Evolutionary conservation across 2,888 invertebrate genomes (phyloP), one percentile per base, ranked within the genome.

Genomic region (Aplocera efformata): DNA sequence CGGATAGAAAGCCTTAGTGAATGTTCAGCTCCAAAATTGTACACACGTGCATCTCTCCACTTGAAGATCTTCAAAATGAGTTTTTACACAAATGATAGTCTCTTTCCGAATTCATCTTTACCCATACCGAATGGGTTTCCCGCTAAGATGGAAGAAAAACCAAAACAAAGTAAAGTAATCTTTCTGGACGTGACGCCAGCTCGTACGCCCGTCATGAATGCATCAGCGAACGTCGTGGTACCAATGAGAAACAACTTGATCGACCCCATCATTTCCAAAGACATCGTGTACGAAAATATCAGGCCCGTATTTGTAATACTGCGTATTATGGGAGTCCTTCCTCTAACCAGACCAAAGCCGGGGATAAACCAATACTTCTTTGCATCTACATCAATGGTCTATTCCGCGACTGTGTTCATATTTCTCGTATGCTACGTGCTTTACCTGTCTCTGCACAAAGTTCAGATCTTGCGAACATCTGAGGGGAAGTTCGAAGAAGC

Each of bases 401-500:
- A 93, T 56, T 92, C 93, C 0, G 50, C 88, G 0, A 38, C 80
- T 4, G 63, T 92, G 10, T 91, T 89, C 53, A 35, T 84, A 11
- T 58, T 86, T 1, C 64, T 92, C 25, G 54, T 88, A 32, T 84
- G 72, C 40, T 92, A 92, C 55, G 88, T 92, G 8, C 71, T 88
- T 0, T 93, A 92, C 58, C 85, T 93, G 1, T 90, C 91, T 30
- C 86, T 90, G 49, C 83, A 91, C 57, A 91, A 91, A 48, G 90
- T 93, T 1, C 89, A 90, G 56, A 90, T 92, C 45, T 77, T 92
- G 9, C 79, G 88, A 29, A 89, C 91, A 0, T 77, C 91, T 1
- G 92, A 92, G 63, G 92, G 92, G 0, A 90, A 92, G 50, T 94
- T 94, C 48, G 94, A 93, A 56, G 93, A 94, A 70, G 92, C 93